These are phyloP conservation scores for Mongoloraphidia duomilia DNA, from an alignment of 2,888 invertebrate genomes.

Conservation along the genomic window DNA sequence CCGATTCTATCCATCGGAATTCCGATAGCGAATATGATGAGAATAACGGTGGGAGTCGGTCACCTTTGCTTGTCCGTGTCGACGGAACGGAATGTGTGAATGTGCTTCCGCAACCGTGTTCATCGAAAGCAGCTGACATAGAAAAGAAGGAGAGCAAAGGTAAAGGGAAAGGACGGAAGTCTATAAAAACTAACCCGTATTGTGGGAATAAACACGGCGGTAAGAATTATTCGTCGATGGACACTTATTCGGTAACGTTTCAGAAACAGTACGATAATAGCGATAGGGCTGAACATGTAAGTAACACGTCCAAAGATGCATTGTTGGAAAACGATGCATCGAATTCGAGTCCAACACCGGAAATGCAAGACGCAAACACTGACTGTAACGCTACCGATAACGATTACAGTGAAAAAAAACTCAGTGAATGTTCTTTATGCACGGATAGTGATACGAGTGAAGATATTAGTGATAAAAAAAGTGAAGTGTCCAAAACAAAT, in stretches of 20 bases:
- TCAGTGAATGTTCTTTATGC: constrained; percentile 24
- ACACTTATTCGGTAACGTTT: constrained; percentile 8
- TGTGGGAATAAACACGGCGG: neutral
- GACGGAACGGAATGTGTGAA: constrained; percentile 29
- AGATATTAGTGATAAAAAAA: constrained; percentile 16
- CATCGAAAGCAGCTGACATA: constrained; percentile 24
- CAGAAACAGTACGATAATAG: constrained; percentile 10
- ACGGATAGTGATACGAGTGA: constrained; percentile 27
- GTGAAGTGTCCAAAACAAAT: constrained; percentile 7
- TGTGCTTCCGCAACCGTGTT: constrained; percentile 22
- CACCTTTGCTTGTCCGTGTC: constrained; percentile 46
- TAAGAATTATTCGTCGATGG: no score
- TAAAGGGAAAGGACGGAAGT: constrained; percentile 28
- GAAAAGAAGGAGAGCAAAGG: constrained; percentile 28
- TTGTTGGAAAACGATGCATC: constrained; percentile 46
- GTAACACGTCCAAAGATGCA: constrained; percentile 57
- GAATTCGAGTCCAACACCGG: constrained; percentile 44
- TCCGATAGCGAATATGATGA: constrained; percentile 53
- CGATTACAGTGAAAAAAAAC: constrained; percentile 26
- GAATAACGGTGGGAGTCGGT: constrained; percentile 55
- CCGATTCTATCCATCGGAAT: constrained; percentile 39
- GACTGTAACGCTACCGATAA: constrained; percentile 26
- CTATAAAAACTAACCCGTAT: constrained; percentile 21
- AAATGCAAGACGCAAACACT: constrained; percentile 31
- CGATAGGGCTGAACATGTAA: constrained; percentile 42